Percentiles rank a stretch among this genome's conserved stretches.
Evolutionary conservation across 2,113 vertebrate genomes (phyloP).

Genomic region (Sylvietta virens): DNA sequence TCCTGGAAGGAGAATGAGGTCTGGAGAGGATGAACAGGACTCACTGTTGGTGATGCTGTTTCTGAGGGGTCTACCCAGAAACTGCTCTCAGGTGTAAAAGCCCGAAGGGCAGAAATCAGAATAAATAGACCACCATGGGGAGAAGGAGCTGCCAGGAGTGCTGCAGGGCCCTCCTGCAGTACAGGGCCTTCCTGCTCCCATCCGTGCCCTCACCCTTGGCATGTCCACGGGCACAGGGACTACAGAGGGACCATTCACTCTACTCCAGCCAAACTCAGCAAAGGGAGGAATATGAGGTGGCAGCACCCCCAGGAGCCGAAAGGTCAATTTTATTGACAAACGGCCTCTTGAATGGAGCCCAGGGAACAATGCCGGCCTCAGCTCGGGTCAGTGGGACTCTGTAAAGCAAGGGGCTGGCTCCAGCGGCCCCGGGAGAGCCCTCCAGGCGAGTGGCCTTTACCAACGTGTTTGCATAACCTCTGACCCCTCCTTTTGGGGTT

Average conservation of each 20-base stretch:
- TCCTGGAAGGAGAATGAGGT: background rate
- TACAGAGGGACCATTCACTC: accelerated
- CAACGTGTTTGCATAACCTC: conserved; percentile 54
- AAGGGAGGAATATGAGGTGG: background rate
- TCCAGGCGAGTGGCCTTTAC: conserved; percentile 46
- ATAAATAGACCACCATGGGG: accelerated
- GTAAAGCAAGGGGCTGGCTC: conserved; percentile 15
- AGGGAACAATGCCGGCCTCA: conserved; percentile 10
- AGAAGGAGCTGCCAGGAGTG: accelerated
- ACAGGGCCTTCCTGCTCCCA: background rate
- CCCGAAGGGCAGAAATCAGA: background rate
- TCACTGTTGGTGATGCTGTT: accelerated
- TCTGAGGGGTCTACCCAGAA: accelerated
- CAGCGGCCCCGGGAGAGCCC: background rate
- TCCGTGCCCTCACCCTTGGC: background rate
- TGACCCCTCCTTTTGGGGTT: conserved; percentile 46
- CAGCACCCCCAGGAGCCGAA: background rate
- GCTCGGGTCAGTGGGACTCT: conserved; percentile 3
- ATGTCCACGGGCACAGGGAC: background rate
- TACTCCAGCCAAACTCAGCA: background rate
- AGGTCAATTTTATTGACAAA: conserved; percentile 58
- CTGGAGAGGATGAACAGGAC: background rate
- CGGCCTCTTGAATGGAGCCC: background rate
- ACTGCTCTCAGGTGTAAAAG: background rate
- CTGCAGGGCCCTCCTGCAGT: background rate